These are phyloP conservation scores for Apis laboriosa DNA, from an alignment of 1,140 invertebrate genomes.

Conservation along the genomic window DNA sequence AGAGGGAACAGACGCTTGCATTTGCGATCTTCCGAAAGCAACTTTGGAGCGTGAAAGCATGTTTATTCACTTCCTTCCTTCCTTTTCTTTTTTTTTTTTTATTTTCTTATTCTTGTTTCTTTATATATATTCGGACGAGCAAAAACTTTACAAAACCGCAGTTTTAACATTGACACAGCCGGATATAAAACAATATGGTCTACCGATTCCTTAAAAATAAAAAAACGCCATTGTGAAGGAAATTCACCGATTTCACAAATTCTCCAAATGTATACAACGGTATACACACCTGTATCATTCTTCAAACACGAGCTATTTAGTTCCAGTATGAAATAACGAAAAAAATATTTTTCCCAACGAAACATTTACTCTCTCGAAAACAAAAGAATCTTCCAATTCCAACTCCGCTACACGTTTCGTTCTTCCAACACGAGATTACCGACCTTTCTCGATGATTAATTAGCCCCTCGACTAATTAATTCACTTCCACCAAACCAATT, in stretches of 20 bases:
- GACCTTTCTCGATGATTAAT: constrained; percentile 8
- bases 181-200: no score
- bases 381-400: not conserved
- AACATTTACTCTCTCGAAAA: not conserved
- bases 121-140: not conserved
- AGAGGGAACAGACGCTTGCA: not conserved
- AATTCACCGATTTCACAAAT: no score
- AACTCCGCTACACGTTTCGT: not conserved
- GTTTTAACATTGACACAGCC: no score
- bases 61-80: not conserved
- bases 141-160: not conserved
- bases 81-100: no score
- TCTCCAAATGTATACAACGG: no score
- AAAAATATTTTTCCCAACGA: not conserved
- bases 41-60: not conserved
- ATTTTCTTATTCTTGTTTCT: no score
- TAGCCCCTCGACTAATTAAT: not conserved
- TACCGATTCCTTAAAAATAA: no score
- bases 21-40: not conserved
- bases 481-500: not conserved
- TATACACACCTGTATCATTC: no score
- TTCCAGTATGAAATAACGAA: not conserved
- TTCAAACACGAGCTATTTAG: not conserved
- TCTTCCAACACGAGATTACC: not conserved
- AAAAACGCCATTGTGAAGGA: no score